Percentiles rank a stretch among this genome's conserved stretches.
phyloP scores from a whole-genome alignment of 2,113 vertebrate genomes.

The Eretmodus cyanostictus region DNA sequence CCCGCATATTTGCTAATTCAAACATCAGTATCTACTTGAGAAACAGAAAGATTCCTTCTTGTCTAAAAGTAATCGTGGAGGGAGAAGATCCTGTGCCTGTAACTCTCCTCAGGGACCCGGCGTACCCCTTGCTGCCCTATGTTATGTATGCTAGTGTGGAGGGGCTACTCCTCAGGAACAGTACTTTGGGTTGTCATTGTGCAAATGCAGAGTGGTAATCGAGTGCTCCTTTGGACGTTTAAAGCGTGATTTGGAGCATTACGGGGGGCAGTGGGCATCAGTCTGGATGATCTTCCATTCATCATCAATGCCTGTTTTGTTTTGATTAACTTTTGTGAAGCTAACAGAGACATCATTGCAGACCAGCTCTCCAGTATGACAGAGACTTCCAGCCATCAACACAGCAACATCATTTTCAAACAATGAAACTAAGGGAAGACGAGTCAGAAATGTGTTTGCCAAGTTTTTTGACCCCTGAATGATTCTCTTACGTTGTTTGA shows the following conservation, averaged over 20 bases:
- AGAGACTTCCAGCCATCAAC: background rate
- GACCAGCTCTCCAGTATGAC: background rate
- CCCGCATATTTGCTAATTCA: fast-evolving
- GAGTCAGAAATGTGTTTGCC: background rate
- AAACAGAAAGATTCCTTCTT: background rate
- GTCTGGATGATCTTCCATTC: background rate
- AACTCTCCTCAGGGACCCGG: background rate
- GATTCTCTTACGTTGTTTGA: background rate
- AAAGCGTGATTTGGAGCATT: background rate
- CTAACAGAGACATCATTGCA: background rate
- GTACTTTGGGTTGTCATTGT: background rate
- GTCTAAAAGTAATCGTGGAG: background rate
- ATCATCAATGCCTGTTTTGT: background rate
- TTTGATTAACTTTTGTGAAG: background rate
- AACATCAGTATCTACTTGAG: background rate
- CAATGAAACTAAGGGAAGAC: background rate
- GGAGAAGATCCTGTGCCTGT: background rate
- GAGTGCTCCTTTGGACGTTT: background rate
- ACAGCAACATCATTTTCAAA: background rate
- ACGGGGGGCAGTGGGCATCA: background rate
- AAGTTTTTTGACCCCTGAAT: background rate
- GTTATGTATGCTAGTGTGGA: background rate
- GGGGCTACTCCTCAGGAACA: background rate
- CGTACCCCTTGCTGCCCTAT: fast-evolving
- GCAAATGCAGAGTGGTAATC: background rate